Percentiles rank a stretch among this genome's conserved stretches.
Conservation (phyloP, 1,140 invertebrate genomes). For the Drosophila bifasciata region DNA sequence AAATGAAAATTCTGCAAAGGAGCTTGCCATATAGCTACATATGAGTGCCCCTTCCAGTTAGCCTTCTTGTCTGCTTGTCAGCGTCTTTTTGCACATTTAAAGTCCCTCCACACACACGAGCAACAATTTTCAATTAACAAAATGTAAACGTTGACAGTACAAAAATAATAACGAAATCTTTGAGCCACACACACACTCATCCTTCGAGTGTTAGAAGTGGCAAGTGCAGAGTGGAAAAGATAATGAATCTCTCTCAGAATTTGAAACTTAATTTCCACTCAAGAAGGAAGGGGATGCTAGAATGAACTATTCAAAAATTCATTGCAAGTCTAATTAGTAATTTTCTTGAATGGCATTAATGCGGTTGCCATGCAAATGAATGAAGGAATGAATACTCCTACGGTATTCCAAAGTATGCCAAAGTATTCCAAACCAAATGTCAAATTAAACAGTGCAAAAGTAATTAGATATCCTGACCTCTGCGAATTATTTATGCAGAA, state of each 20-base stretch:
- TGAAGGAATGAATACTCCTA: no score
- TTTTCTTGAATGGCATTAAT: constrained; percentile 64
- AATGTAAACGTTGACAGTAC: constrained; percentile 66
- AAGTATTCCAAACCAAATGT: constrained; percentile 3
- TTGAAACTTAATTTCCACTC: constrained; percentile 20
- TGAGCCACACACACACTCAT: not conserved
- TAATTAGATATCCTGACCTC: constrained; percentile 53
- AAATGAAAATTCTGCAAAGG: not conserved
- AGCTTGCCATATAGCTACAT: not conserved
- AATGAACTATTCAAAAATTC: constrained; percentile 39
- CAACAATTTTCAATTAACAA: constrained; percentile 67
- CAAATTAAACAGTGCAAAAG: constrained; percentile 41
- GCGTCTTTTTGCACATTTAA: constrained; percentile 32
- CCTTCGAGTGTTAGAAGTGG: not conserved
- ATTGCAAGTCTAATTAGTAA: constrained; percentile 49
- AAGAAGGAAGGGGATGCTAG: not conserved
- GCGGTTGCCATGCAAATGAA: constrained; percentile 64
- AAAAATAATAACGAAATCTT: constrained; percentile 38
- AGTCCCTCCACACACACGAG: constrained; percentile 21
- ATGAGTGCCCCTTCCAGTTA: not conserved
- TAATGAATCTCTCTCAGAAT: not conserved
- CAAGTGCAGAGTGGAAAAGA: not conserved
- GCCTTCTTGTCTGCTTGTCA: constrained; percentile 32
- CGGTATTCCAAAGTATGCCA: no score
- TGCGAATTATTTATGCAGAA: constrained; percentile 16